Evolutionary conservation across 2,888 invertebrate species (phyloP), one percentile per base, ranked within the genome.

Genomic region (Schizotus pectinicornis): DNA sequence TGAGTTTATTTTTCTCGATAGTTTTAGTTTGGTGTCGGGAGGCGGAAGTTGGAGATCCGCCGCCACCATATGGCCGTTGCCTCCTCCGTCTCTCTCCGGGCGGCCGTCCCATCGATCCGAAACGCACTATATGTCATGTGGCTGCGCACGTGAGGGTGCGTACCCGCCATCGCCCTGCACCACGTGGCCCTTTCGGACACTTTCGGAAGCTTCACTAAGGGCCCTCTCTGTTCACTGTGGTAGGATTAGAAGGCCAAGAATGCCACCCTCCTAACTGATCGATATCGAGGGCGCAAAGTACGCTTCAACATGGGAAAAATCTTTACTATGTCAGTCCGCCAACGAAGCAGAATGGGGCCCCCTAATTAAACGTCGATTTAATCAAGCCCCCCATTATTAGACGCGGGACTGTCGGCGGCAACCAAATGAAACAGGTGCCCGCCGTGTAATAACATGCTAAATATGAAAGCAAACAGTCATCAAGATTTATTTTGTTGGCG

Each of bases 211-310:
- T 30, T 13, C 45, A 53, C 53, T 54, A 59, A 47, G 55, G 60
- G 57, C 49, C 48, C 59, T 61, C 57, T 41, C 42, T 61, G 57
- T 63, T 57, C 61, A 59, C 53, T 42, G 58, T 53, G 59, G 57
- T 59, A 56, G 61, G 67, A 67, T 67, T 67, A 67, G 69, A 62
- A 59, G 63, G 64, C 60, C 63, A 63, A 66, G 64, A 63, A 64
- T 62, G 49, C 62, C 61, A 57, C 61, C 64, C 61, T 46, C 9
- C 42, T 38, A 38, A 14, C 14, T 11, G 64, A 67, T 70, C 67
- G 65, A 70, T 68, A 69, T 66, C 53, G 59, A 63, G 67, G 63
- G 66, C 58, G 66, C 61, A 59, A 62, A 67, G 66, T 61, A 61
- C 61, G 60, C 42, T 62, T 66, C 61, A 67, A 65, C 62, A 37